phyloP scores from a whole-genome alignment of 53 echinoderm and acorn worm genomes.

The Hippasteria phrygiana region DNA sequence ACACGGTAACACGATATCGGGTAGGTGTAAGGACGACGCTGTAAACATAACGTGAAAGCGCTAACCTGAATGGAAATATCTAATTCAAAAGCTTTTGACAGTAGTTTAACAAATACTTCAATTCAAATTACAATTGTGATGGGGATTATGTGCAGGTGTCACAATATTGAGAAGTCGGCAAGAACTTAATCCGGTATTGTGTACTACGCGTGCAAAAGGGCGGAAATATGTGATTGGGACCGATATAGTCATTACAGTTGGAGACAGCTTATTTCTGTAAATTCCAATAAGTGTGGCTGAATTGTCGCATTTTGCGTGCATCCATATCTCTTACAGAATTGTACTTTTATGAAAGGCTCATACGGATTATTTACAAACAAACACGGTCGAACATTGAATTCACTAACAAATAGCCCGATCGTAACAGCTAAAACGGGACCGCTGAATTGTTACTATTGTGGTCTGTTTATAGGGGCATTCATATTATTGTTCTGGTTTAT shows the following conservation, averaged over 20 bases:
- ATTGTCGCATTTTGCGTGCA: neutral
- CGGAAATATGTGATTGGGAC: neutral
- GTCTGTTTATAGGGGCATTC: no score
- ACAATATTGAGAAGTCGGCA: neutral
- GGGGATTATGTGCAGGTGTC: neutral
- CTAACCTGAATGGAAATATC: neutral
- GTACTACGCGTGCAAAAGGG: neutral
- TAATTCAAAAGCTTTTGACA: neutral
- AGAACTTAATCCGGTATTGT: neutral
- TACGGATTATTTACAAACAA: neutral
- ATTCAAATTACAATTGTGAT: neutral
- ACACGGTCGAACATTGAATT: neutral
- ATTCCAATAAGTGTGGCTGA: no score
- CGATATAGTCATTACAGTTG: no score
- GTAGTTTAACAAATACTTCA: neutral
- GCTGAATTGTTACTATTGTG: no score
- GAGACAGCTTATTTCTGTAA: neutral
- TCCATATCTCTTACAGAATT: neutral
- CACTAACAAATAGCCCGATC: neutral
- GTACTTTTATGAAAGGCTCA: no score
- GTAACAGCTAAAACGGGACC: no score
- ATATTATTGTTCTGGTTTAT: no score
- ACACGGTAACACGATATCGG: conserved; percentile 26
- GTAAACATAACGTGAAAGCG: conserved; percentile 21
- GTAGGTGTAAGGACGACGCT: neutral